Base-by-base conservation (phyloP, 2,113 vertebrate genomes). In the Protobothrops mucrosquamatus region DNA sequence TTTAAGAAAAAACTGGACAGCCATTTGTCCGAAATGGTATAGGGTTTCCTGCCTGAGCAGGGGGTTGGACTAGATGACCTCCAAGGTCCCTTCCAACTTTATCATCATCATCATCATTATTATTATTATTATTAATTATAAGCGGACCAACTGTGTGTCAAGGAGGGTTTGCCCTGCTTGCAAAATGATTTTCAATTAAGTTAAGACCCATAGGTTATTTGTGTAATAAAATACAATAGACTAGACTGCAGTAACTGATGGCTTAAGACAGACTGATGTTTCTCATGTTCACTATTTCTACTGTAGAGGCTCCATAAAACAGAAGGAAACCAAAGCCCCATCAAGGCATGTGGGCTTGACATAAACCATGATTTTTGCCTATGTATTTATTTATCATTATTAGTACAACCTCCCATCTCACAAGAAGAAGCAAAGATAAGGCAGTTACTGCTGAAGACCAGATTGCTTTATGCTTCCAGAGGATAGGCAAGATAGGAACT, bases 401-500 rank as follows among this genome's bases (percentile, higher is more conserved):
- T n/a, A n/a, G 61, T n/a, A n/a, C 29, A 64, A 26, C 26, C 26
- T 0, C 26, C 59, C 61, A n/a, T 12, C 12, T 69, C 64, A 69
- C 14, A 69, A 69, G 89, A 48, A 81, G 20, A 24, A 29, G 54
- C 48, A 48, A 85, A 85, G 6, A 23, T 43, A 48, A 14, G 26
- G 48, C 46, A 43, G 18, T 23, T 6, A n/a, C 46, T 87, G 11
- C 85, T 46, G 18, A 61, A 46, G 55, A 91, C 18, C 4, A 12
- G 39, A 51, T 26, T 55, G 14, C 11, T 59, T 56, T 39, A 6
- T 85, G 51, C 34, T 61, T 22, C 23, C 22, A 85, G 2, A 18
- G 22, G 48, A 24, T 92, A 91, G 57, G 18, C 0, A 87, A 94
- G 23, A 91, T 64, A 54, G 92, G 94, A 95, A 93, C 86, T 96